Conservation (phyloP, 2,113 vertebrate species). For the Tetrao urogallus region DNA sequence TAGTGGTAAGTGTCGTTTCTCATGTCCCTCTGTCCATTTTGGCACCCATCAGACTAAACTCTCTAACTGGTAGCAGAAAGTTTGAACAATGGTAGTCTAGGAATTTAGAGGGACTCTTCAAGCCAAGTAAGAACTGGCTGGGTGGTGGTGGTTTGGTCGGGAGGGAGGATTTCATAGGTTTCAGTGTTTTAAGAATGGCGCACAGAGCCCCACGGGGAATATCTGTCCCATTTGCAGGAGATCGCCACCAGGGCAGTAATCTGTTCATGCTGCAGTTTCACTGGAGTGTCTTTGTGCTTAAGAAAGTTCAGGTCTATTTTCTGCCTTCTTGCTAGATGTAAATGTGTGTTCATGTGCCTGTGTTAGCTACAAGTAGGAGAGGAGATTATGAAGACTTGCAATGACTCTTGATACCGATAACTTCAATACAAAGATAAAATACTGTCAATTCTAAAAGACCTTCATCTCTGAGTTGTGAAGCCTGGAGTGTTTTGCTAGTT, state of each 20-base stretch:
- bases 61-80: background rate
- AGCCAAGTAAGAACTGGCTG: accelerated
- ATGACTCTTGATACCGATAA: background rate
- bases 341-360: background rate
- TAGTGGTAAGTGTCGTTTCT: background rate
- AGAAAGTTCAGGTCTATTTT: background rate
- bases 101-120: background rate
- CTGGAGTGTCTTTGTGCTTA: background rate
- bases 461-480: background rate
- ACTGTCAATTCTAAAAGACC: background rate
- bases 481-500: background rate
- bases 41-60: background rate
- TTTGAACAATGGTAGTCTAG: background rate
- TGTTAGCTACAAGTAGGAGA: background rate
- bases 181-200: background rate
- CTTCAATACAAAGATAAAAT: background rate
- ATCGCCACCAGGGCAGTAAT: background rate
- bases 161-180: background rate
- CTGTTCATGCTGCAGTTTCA: background rate
- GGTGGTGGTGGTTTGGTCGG: background rate
- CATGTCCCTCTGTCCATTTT: background rate
- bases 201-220: background rate
- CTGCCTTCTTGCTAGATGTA: background rate
- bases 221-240: background rate
- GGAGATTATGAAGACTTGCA: background rate